Percentiles rank a stretch among this genome's conserved stretches.
Evolutionary conservation across 2,797 vertebrate genomes (phyloP).

Genomic region (Arctocebus calabarensis): DNA sequence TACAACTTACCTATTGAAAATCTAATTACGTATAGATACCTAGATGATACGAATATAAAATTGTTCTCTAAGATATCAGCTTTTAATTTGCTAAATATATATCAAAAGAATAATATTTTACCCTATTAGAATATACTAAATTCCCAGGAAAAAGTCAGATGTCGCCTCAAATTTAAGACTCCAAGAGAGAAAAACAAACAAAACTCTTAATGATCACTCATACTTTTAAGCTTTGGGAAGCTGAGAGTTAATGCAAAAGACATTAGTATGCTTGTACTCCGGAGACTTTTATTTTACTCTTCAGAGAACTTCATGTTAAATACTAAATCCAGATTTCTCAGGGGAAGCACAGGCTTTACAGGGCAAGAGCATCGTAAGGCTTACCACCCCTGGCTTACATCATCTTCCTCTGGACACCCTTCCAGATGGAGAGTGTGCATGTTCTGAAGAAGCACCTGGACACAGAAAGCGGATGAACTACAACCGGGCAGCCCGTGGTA

Average conservation of each 20-base stretch:
- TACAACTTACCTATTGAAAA: neutral
- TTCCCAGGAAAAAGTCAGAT: neutral
- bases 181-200: neutral
- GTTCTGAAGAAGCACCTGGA: neutral
- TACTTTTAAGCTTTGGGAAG: neutral
- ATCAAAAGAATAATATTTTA: neutral
- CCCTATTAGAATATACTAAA: neutral
- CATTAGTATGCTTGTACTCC: neutral
- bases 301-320: neutral
- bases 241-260: neutral
- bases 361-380: neutral
- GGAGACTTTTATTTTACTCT: constrained; percentile 30
- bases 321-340: constrained; percentile 11
- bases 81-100: neutral
- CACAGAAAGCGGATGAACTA: neutral
- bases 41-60: neutral
- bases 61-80: neutral
- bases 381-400: neutral
- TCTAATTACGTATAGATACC: neutral
- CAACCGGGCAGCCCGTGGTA: neutral
- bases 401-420: neutral
- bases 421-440: neutral
- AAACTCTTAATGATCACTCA: neutral
- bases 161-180: neutral
- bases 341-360: neutral